A percentile compares a stretch with the other conserved stretches of the same genome.
These are phyloP conservation scores for Panagrolaimus sp. DNA, from an alignment of 1,140 invertebrate species.

Conservation along the genomic window DNA sequence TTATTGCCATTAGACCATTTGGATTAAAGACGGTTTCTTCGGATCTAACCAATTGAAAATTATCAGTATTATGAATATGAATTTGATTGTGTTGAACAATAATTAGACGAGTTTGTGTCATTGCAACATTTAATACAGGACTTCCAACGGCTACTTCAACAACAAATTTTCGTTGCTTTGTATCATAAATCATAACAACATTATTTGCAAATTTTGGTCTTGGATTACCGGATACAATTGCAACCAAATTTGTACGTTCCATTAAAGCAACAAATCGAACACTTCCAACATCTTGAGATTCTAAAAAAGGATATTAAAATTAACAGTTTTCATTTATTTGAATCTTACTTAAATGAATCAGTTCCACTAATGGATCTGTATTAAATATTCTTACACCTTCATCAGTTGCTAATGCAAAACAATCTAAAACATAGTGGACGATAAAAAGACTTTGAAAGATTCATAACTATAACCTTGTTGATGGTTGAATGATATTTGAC, in stretches of 20 bases:
- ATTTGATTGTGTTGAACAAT: background rate
- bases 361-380: background rate
- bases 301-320: too few species aligned
- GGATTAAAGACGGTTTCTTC: background rate
- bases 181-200: background rate
- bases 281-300: background rate
- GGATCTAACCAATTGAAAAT: background rate
- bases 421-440: background rate
- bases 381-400: background rate
- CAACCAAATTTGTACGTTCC: background rate
- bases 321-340: background rate
- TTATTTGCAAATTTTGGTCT: background rate
- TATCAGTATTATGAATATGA: background rate
- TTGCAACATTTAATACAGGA: background rate
- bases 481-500: background rate
- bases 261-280: background rate
- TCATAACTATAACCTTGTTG: background rate
- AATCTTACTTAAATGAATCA: background rate
- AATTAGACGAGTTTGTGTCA: background rate
- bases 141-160: background rate
- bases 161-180: background rate
- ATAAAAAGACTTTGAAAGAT: background rate
- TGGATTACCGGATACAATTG: background rate
- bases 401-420: background rate
- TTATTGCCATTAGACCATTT: background rate